These are phyloP conservation scores for Echinometra lucunter DNA, from an alignment of 53 echinoderm and acorn worm genomes.

Conservation along the genomic window DNA sequence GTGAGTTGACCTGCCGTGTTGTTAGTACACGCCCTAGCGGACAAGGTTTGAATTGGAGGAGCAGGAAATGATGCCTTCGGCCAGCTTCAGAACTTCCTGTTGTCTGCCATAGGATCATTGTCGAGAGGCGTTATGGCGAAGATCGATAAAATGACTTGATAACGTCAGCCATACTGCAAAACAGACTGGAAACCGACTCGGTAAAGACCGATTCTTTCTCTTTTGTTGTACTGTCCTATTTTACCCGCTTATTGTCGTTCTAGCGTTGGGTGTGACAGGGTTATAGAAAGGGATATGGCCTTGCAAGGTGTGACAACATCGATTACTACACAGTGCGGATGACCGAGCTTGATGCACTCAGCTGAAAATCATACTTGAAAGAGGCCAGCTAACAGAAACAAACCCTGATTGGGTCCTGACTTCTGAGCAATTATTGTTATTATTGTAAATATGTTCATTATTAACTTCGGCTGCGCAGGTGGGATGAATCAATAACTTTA, in stretches of 20 bases:
- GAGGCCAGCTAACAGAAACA: neutral
- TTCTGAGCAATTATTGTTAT: neutral
- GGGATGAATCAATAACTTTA: neutral
- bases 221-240: too few relatives aligned
- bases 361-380: neutral
- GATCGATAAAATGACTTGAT: slow-evolving; percentile 43
- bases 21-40: slow-evolving; percentile 13
- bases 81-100: neutral
- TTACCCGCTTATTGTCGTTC: too few relatives aligned
- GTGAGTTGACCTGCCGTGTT: neutral
- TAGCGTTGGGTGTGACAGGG: too few relatives aligned
- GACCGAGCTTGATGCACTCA: neutral
- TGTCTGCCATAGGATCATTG: neutral
- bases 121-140: neutral
- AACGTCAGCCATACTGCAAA: too few relatives aligned
- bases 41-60: neutral
- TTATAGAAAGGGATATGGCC: slow-evolving; percentile 15
- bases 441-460: neutral
- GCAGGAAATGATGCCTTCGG: slow-evolving; percentile 25
- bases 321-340: neutral
- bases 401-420: neutral
- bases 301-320: slow-evolving; percentile 10
- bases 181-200: too few relatives aligned
- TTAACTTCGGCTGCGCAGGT: neutral
- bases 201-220: too few relatives aligned